Evolutionary conservation across 2,113 vertebrate species (phyloP).

Genomic region (Cyanoderma ruficeps): DNA sequence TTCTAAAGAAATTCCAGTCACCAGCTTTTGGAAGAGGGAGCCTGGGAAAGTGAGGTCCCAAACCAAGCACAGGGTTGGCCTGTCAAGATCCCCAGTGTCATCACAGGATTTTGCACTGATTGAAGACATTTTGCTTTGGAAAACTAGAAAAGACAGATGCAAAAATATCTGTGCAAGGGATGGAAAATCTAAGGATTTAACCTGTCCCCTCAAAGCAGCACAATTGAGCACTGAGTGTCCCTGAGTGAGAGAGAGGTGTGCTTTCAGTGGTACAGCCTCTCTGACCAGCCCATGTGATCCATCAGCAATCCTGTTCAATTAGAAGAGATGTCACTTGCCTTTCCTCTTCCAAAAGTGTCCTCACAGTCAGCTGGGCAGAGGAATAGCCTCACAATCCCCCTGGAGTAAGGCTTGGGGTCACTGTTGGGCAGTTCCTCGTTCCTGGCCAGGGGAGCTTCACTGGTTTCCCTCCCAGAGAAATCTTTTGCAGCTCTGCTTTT

Average conservation of each 20-base stretch:
- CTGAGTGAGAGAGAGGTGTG: not conserved
- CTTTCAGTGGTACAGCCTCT: conserved; percentile 32
- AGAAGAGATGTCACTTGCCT: conserved; percentile 42
- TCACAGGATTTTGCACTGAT: not conserved
- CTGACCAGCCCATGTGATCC: conserved; percentile 41
- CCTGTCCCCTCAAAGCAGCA: not conserved
- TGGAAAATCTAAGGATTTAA: not conserved
- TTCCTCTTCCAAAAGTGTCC: conserved; percentile 7
- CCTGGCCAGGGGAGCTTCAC: not conserved
- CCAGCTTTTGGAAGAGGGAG: not conserved
- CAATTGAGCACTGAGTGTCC: not conserved
- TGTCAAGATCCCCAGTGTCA: not conserved
- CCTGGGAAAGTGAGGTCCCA: not conserved
- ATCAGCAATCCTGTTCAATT: conserved; percentile 61
- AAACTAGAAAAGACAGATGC: not conserved
- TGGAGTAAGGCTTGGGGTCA: not conserved
- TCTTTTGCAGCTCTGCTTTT: not conserved
- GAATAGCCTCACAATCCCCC: not conserved
- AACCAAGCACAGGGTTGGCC: not conserved
- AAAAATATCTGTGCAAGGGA: not conserved
- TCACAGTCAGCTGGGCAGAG: not conserved
- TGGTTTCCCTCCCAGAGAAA: not conserved
- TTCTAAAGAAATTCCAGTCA: not conserved
- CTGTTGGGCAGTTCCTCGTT: not conserved
- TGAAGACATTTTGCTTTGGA: not conserved